Conservation (phyloP, 2,888 invertebrate species). For the Lasioglossum vierecki region DNA sequence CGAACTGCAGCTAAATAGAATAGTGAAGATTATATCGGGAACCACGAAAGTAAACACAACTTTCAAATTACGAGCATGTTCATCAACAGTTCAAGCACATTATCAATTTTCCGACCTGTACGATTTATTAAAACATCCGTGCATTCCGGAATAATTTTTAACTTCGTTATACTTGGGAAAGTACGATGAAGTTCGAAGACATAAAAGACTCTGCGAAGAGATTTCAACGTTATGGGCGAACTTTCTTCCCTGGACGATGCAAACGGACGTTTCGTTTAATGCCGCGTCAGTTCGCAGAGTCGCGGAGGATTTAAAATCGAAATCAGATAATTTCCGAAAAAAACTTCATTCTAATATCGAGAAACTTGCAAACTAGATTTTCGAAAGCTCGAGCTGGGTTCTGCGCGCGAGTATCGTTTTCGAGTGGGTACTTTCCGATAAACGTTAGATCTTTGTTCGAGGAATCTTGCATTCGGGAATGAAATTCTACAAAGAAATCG, state of each 20-base stretch:
- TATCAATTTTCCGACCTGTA: neutral
- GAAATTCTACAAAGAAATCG: neutral
- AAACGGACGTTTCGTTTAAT: conserved; percentile 23
- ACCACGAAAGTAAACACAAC: neutral
- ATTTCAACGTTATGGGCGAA: neutral
- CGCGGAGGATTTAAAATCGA: conserved; percentile 10
- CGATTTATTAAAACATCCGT: neutral
- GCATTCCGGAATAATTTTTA: neutral
- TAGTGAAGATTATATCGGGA: too few species aligned
- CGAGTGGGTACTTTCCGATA: neutral
- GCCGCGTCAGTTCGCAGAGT: neutral
- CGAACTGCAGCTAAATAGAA: too few species aligned
- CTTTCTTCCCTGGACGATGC: neutral
- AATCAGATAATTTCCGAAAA: conserved; percentile 20
- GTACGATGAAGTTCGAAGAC: neutral
- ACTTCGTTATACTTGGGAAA: neutral
- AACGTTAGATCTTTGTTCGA: neutral
- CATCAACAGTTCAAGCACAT: neutral
- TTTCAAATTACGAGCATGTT: neutral
- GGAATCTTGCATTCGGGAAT: neutral
- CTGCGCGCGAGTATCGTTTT: neutral
- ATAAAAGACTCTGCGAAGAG: neutral
- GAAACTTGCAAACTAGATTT: conserved; percentile 15
- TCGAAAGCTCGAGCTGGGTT: neutral
- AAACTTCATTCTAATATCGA: neutral